These are phyloP conservation scores for Isaurus tuberculatus DNA, from an alignment of 92 coral and sea anemone genomes.

Conservation along the genomic window DNA sequence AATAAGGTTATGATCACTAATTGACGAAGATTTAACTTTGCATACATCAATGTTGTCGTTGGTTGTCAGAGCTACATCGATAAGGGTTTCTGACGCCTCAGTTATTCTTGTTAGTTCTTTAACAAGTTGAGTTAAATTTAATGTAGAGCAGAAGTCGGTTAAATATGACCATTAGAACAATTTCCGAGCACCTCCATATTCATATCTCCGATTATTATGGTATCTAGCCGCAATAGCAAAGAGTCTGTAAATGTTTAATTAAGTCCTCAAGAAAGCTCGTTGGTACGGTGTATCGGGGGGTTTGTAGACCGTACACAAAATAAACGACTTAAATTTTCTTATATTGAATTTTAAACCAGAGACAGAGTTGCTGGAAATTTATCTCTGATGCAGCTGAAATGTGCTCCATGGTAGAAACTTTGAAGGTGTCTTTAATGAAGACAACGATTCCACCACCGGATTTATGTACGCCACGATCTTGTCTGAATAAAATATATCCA, in stretches of 20 bases:
- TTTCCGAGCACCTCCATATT: too few species aligned
- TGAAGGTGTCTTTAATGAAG: conserved; percentile 47
- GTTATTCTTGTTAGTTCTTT: too few species aligned
- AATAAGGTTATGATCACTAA: conserved; percentile 60
- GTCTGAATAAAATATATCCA: conserved; percentile 62
- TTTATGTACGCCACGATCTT: conserved; percentile 64
- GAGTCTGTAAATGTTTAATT: conserved; percentile 25
- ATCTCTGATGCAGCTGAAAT: conserved; percentile 47
- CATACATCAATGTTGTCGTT: conserved; percentile 38
- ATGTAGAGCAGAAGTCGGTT: too few species aligned
- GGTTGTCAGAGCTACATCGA: background rate
- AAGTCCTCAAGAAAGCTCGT: conserved; percentile 59
- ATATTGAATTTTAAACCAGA: conserved; percentile 65
- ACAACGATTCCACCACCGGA: conserved; percentile 60
- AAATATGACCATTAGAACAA: background rate
- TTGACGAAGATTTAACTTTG: conserved; percentile 46
- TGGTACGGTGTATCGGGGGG: conserved; percentile 45
- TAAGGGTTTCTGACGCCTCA: too few species aligned
- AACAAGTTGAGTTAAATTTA: too few species aligned
- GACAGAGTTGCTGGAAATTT: conserved; percentile 70
- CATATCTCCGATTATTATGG: background rate
- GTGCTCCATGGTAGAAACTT: conserved; percentile 38
- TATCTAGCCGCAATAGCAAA: conserved; percentile 21
- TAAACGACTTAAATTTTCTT: conserved; percentile 56
- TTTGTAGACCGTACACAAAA: conserved; percentile 59